Base-by-base conservation (phyloP, 1,140 invertebrate genomes). In the Saccostrea echinata region DNA sequence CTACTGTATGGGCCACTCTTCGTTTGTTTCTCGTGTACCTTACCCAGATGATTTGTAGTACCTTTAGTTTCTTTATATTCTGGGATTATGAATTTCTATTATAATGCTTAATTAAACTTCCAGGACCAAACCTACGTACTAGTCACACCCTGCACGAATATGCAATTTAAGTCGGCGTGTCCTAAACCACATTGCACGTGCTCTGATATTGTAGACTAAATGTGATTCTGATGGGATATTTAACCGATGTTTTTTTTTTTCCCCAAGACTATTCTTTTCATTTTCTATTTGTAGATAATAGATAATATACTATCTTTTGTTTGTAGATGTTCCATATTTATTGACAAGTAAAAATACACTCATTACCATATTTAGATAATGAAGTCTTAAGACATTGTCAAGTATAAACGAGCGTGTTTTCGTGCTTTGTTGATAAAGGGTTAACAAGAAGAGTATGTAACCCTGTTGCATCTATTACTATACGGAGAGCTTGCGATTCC, bases 111-210 rank as follows among this genome's bases (percentile, higher is more conserved):
- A 76, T 76, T 76, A 76, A 8, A 33, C 27, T 27, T 30, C 11
- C 16, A 33, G 27, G 27, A 76, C 68, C 57, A 76, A 27, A 4
- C 27, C 16, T 61, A 21, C n/a, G 55, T 61, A 33, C 68, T 76
- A 30, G 68, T 76, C 68, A 33, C 68, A 76, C 68, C 68, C 27
- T 13, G 68, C 68, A 76, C 68, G 68, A 76, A 76, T 76, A 76
- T 30, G 68, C 68, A 76, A 76, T 76, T 76, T 76, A 76, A 33
- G 24, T 33, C 30, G 68, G 68, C 68, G 68, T 76, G 68, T 33
- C 68, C 24, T 12, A 76, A 76, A 76, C 68, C 68, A 13, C 68
- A 76, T 13, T 33, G 68, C 68, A 76, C 68, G 68, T 76, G 68
- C 16, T 76, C 27, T 76, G 68, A 76, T 30, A 24, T 6, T 61